A percentile compares a stretch with the other conserved stretches of the same genome.
phyloP scores from a whole-genome alignment of 1,140 invertebrate genomes.

The Pogonomyrmex californicus region DNA sequence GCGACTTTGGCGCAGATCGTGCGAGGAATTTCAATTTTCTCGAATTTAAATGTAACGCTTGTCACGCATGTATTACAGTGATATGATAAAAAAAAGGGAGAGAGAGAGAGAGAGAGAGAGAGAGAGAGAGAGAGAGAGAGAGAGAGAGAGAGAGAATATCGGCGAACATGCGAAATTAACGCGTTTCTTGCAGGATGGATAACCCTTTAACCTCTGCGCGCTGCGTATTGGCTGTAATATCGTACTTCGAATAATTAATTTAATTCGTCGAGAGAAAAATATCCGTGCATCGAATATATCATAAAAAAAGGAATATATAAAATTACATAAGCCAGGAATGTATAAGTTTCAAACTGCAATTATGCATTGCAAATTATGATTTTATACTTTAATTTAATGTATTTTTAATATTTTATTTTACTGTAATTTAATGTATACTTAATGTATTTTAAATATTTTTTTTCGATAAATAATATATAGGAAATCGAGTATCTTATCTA shows the following conservation, averaged over 20 bases:
- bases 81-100: neutral
- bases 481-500: no score
- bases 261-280: neutral
- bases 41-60: neutral
- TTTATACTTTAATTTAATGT: no score
- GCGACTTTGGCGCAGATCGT: slow-evolving; percentile 13
- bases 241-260: neutral
- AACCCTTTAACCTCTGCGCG: neutral
- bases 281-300: neutral
- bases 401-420: no score
- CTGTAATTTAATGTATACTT: no score
- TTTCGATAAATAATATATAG: no score
- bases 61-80: neutral
- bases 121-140: no score
- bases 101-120: no score
- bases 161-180: neutral
- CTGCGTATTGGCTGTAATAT: neutral
- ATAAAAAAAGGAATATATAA: neutral
- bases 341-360: no score
- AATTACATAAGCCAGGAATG: neutral
- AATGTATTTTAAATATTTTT: no score
- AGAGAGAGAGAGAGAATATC: no score
- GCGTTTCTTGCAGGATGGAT: neutral
- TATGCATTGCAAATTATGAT: no score
- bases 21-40: neutral